Evolutionary conservation across 1,140 invertebrate species (phyloP), one percentile per base, ranked within the genome.

Genomic region (Piezodorus guildinii): DNA sequence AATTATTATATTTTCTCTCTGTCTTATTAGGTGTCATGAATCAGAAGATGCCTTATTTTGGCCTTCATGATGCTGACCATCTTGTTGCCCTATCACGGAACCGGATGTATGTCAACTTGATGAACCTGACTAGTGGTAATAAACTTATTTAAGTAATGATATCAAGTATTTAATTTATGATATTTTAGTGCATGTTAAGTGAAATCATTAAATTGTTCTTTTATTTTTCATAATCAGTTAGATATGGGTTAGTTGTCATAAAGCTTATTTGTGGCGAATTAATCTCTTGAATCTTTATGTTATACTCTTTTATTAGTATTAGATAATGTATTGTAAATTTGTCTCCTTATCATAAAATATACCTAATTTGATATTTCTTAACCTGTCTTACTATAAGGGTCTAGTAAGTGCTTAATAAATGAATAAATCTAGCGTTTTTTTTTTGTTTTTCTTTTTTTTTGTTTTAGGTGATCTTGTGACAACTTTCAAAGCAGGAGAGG

Each of bases 41-140:
- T 77, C 88, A 92, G 71, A 91, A 91, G 75, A 91, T 92, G 89
- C 88, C 90, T 43, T 91, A 83, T 73, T 93, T 86, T 76, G 89
- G 88, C 2, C 78, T 91, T 6, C 87, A 91, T 72, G 87, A 89
- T 76, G 73, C 81, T 46, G 80, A 82, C 19, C 88, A 91, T 73
- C 75, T 91, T 54, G 89, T 92, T 15, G 84, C 88, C 16, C 76
- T 94, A 16, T 89, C 88, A 1, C 77, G 90, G 46, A 92, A 92
- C 75, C 74, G 90, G 66, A 92, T 94, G 89, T 91, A 92, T 73
- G 88, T 93, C 46, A 91, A 93, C 75, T 79, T 94, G 63, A 90
- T 91, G 82, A 90, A 91, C 74, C 77, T 90, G 39, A 83, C 86
- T 66, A 84, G 80, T 66, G 86, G 52, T 56, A 56, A 56, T 23